Conservation (phyloP, 2,888 invertebrate species). For the Ischnura elegans region DNA sequence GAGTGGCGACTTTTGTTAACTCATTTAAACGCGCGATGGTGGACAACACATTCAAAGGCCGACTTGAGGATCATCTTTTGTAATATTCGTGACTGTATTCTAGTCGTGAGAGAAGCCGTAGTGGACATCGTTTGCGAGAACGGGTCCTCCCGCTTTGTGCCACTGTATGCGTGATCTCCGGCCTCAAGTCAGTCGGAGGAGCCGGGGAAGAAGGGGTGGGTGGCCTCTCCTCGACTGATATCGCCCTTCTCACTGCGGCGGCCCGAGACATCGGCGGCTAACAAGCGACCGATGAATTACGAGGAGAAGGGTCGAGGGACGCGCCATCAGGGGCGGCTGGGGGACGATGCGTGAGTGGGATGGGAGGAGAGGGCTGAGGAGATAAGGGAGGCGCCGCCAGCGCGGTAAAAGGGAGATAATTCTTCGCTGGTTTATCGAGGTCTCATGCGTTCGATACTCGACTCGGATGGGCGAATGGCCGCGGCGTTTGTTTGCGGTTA, state of each 20-base stretch:
- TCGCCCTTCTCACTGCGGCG: constrained; percentile 7
- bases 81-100: too few species aligned
- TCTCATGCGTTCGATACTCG: background rate
- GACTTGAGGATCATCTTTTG: too few species aligned
- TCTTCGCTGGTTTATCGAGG: background rate
- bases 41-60: too few species aligned
- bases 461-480: background rate
- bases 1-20: too few species aligned
- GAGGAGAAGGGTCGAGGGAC: constrained; percentile 29
- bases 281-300: constrained; percentile 48
- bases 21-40: too few species aligned
- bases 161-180: too few species aligned
- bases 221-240: background rate
- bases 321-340: background rate
- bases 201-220: background rate
- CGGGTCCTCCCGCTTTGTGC: too few species aligned
- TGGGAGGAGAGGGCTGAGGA: too few species aligned
- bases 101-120: too few species aligned
- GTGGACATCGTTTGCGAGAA: too few species aligned
- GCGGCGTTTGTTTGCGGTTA: background rate
- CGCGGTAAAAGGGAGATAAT: background rate
- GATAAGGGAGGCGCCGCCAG: background rate
- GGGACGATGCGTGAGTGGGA: background rate
- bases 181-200: too few species aligned
- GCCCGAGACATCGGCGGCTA: background rate